These are phyloP conservation scores for Dipodomys stephensi DNA, from an alignment of 2,113 vertebrate species.

Conservation along the genomic window DNA sequence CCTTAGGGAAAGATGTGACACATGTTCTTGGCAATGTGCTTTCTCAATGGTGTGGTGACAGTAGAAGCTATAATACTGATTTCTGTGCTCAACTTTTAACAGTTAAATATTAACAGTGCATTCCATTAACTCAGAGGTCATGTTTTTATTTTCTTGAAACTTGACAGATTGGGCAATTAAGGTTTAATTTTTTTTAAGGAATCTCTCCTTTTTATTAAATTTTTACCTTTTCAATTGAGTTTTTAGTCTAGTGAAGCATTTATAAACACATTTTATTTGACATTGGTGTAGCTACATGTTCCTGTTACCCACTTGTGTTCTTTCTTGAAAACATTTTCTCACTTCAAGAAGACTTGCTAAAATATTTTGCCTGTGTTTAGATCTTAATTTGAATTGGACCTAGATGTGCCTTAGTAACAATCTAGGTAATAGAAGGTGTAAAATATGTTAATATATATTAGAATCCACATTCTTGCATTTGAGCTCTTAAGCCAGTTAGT, in stretches of 20 bases:
- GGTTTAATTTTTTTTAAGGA: neutral
- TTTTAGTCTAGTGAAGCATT: conserved; percentile 8
- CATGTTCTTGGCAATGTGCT: conserved; percentile 3
- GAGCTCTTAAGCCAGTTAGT: neutral
- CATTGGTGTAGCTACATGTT: neutral
- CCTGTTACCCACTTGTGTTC: conserved; percentile 35
- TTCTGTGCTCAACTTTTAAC: conserved; percentile 48
- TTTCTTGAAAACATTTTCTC: conserved; percentile 42
- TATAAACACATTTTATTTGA: conserved; percentile 35
- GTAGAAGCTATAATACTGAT: conserved; percentile 52
- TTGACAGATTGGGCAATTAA: conserved; percentile 35
- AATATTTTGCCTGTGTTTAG: conserved; percentile 42
- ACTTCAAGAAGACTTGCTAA: conserved; percentile 54
- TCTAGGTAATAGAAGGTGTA: neutral
- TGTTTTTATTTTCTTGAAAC: conserved; percentile 71
- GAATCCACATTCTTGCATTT: neutral
- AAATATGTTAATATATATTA: neutral
- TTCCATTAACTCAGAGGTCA: conserved; percentile 71
- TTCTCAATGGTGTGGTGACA: conserved; percentile 39
- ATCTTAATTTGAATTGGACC: conserved; percentile 22
- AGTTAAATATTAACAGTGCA: conserved; percentile 74
- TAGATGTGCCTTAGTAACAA: neutral
- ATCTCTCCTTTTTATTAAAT: neutral
- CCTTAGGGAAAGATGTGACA: conserved; percentile 21
- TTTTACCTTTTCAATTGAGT: conserved; percentile 35